Base-by-base conservation (phyloP, 2,888 invertebrate species). In the Megastigmus dorsalis region DNA sequence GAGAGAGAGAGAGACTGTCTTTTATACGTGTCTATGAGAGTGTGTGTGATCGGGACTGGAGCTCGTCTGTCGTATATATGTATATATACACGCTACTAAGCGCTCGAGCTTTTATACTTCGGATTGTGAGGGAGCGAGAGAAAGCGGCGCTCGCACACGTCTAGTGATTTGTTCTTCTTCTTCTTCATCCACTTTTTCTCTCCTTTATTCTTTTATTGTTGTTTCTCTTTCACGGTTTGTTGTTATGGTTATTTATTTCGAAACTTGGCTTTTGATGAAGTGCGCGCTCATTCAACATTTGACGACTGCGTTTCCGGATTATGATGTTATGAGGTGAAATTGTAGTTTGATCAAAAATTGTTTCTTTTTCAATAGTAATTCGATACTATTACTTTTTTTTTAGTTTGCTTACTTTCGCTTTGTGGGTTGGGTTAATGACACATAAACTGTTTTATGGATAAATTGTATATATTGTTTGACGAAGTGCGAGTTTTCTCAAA, bases 211-310 rank as follows among this genome's bases (percentile, higher is more conserved):
- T 4, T 33, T 33, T 26, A 1, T 20, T 23, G n/a, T 23, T 10
- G 36, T 55, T n/a, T 30, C 3, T 0, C 2, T 20, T 15, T 30
- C 18, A n/a, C 2, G 23, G n/a, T 18, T 41, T 30, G 50, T 30
- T 30, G 60, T 60, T 59, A 30, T 30, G 52, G 52, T 18, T 60
- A 69, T 69, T 69, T 69, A 60, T 59, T 54, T 52, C 20, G 2
- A 5, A 60, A 69, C 60, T 41, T 68, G 20, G 28, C n/a, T n/a
- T 26, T 26, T 26, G 38, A 38, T 41, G 18, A 36, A 57, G 50
- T 48, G 18, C 20, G 10, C 7, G 18, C 41, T n/a, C n/a, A 10
- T 18, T 7, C 28, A n/a, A 20, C 62, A 36, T 20, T 33, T 23
- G 36, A 36, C 26, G 28, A 43, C 33, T 55, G 23, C 30, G 4